Base-by-base conservation (phyloP, 2,888 invertebrate species). In the Rotaria magnacalcarata region DNA sequence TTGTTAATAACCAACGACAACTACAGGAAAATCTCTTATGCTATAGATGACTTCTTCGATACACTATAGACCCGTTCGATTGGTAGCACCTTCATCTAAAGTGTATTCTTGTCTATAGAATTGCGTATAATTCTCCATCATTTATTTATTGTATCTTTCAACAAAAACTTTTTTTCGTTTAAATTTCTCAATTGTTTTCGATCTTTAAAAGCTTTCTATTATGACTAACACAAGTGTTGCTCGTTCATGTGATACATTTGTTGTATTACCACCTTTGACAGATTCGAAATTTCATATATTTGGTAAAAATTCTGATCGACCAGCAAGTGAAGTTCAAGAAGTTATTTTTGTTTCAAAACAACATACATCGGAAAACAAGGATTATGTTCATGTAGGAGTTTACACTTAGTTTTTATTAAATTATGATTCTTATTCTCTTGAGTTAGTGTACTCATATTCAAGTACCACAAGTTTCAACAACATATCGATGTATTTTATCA, bases 241-340 rank as follows among this genome's bases (percentile, higher is more conserved):
- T 80, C 24, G 47, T 24, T 84, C 84, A 58, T 93, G 93, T 91
- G 94, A 95, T 90, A 94, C 94, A 84, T 95, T 95, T 90, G 94
- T 94, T 85, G 94, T 94, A 24, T 80, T 80, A 14, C 80, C 80
- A 84, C 90, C 94, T 87, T 93, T 94, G 58, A 92, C 92, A 84
- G 92, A 93, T 87, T 93, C 93, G 67, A 90, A 91, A 54, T 92
- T 94, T 19, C 43, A 47, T 80, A 93, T 95, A 88, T 94, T 95
- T 90, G 95, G 95, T 0, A 94, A 95, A 90, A 95, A 95, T 91
- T 93, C 94, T 0, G 94, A 94, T 89, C 92, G 94, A 87, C 93
- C 94, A 14, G 91, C 92, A 88, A 93, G 93, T 87, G 94, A 94
- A 91, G 93, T 94, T 6, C 94, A 94, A 90, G 94, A 94, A 92